These are phyloP conservation scores for Hybos culiciformis DNA, from an alignment of 2,888 invertebrate species.

Conservation along the genomic window DNA sequence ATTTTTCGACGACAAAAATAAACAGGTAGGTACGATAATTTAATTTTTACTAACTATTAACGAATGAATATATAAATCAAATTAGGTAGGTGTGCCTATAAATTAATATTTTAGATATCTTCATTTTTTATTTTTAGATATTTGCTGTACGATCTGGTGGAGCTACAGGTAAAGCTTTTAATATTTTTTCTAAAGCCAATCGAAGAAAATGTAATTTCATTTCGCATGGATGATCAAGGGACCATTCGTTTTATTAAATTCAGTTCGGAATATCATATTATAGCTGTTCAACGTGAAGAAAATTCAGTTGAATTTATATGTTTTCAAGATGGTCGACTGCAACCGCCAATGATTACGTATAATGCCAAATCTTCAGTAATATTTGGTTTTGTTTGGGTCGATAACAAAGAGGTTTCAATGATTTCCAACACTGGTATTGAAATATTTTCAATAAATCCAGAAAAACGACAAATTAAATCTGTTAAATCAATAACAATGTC, in stretches of 20 bases:
- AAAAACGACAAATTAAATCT: constrained; percentile 49
- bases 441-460: constrained; percentile 60
- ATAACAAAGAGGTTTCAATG: constrained; percentile 71
- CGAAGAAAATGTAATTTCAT: constrained; percentile 52
- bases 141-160: too few relatives aligned
- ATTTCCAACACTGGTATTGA: constrained; percentile 88
- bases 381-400: constrained; percentile 87
- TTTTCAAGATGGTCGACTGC: constrained; percentile 51
- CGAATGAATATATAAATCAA: too few relatives aligned
- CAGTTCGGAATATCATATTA: constrained; percentile 72
- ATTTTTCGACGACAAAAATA: constrained; percentile 93
- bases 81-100: too few relatives aligned
- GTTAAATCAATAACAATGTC: constrained; percentile 48
- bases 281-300: constrained; percentile 72
- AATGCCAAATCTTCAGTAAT: constrained; percentile 76
- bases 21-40: too few relatives aligned
- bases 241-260: constrained; percentile 72
- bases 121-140: too few relatives aligned
- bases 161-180: constrained; percentile 89
- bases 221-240: constrained; percentile 82
- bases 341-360: constrained; percentile 61
- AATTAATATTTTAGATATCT: too few relatives aligned
- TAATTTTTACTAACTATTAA: too few relatives aligned
- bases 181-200: constrained; percentile 73
- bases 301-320: constrained; percentile 85